Evolutionary conservation across 2,113 vertebrate genomes (phyloP).

Genomic region (Rousettus leschenaultii): DNA sequence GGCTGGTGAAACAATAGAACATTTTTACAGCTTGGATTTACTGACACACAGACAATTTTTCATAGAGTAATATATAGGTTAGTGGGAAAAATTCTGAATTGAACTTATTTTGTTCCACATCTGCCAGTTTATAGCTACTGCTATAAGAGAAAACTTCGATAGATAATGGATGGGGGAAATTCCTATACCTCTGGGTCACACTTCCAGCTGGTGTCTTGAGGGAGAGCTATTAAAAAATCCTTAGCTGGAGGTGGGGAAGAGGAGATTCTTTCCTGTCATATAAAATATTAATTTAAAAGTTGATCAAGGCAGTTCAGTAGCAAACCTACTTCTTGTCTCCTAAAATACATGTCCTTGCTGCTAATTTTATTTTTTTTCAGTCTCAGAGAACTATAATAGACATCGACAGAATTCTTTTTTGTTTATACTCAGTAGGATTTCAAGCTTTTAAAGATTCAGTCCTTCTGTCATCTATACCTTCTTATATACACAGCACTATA

Average conservation of each 20-base stretch:
- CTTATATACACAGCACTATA: not conserved
- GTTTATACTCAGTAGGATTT: not conserved
- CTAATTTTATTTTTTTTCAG: not conserved
- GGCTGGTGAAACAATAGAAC: not conserved
- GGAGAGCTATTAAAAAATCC: not conserved
- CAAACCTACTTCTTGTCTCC: slow-evolving; percentile 19
- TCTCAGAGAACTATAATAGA: not conserved
- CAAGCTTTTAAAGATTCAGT: not conserved
- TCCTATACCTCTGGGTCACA: not conserved
- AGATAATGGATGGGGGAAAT: not conserved
- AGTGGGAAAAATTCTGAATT: slow-evolving; percentile 32
- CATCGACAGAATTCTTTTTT: slow-evolving; percentile 4
- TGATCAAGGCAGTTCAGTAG: slow-evolving; percentile 17
- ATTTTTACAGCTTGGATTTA: slow-evolving; percentile 49
- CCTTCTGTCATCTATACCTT: not conserved
- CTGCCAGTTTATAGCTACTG: not conserved
- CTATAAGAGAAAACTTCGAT: not conserved
- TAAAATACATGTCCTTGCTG: not conserved
- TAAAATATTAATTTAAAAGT: slow-evolving; percentile 65
- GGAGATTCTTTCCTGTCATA: not conserved
- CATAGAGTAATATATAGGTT: not conserved
- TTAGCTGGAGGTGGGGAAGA: not conserved
- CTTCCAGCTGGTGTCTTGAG: slow-evolving; percentile 26
- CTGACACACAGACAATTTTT: not conserved
- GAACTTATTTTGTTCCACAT: not conserved